Base-by-base conservation (phyloP, 1,140 invertebrate species). In the Formica selysi region DNA sequence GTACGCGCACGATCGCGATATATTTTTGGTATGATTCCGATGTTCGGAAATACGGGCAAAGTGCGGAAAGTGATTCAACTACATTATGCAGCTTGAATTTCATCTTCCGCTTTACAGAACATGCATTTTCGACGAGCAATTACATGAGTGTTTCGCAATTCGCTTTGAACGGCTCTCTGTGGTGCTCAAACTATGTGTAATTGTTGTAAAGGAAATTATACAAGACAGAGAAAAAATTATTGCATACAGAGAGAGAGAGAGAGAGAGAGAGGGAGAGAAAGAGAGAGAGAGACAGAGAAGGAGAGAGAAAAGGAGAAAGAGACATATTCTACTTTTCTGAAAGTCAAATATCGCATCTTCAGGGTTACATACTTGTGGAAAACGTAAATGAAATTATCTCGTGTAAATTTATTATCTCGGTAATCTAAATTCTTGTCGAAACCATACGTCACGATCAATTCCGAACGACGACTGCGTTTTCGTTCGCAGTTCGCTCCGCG, bases 201-300 rank as follows among this genome's bases (percentile, higher is more conserved):
- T 51, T 5, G 16, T 73, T 73, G 36, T 32, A n/a, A 73, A 32
- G 70, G 13, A 73, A 73, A 73, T 54, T 73, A 51, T 73, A 73
- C 0, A 32, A 54, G 7, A 51, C 6, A 51, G 3, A 19, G 5
- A 32, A 11, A 51, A 51, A 19, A 51, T 51, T 51, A 44, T 16
- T 16, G 16, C 4, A 51, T 5, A 51, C 4, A 48, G 13, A 48
- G 13, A 48, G 13, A 48, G 41, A 51, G 11, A 64, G 29, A 16
- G 61, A 62, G 13, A 29, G 26, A 62, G 61, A 22, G n/a, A 22
- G n/a, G 10, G 54, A 59, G 54, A 59, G n/a, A 22, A n/a, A 51
- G 11, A 64, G 29, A 16, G 61, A 62, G 13, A 29, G 26, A 62
- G 61, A 62, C 13, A 62, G 61, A 22, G n/a, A 22, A n/a, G 10